phyloP scores from a whole-genome alignment of 2,113 vertebrate species.

The Bettongia penicillata region DNA sequence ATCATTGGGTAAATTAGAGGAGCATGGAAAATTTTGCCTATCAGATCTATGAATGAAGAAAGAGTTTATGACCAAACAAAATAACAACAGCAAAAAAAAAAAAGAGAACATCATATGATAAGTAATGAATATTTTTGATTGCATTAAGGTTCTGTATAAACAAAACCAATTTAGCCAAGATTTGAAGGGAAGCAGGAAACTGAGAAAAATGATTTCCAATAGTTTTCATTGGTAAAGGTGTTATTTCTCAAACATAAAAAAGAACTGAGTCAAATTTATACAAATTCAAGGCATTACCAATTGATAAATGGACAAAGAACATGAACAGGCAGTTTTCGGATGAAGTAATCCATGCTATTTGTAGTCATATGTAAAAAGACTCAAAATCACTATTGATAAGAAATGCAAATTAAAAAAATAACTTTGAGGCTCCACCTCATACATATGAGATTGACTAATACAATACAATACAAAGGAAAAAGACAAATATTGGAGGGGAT shows the following conservation, averaged over 20 bases:
- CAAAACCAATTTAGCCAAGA: background rate
- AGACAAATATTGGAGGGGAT: background rate
- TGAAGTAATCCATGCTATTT: background rate
- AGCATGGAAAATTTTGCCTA: too few species aligned
- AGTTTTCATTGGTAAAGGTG: background rate
- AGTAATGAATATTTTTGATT: too few species aligned
- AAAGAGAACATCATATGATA: background rate
- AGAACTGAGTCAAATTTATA: background rate
- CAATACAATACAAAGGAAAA: background rate
- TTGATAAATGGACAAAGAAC: background rate
- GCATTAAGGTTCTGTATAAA: background rate
- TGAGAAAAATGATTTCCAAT: background rate
- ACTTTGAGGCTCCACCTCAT: too few species aligned
- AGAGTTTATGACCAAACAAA: background rate
- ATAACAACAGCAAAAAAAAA: too few species aligned
- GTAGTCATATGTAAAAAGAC: background rate
- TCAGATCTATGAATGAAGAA: too few species aligned
- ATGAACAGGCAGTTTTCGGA: background rate
- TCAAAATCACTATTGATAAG: background rate
- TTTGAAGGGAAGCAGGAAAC: background rate
- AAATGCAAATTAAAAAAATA: background rate
- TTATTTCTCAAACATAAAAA: background rate
- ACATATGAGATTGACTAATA: background rate
- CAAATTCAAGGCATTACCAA: background rate
- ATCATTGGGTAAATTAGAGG: too few species aligned